These are phyloP conservation scores for Caenorhabditis brenneri DNA, from an alignment of 1,140 invertebrate genomes.

Conservation along the genomic window DNA sequence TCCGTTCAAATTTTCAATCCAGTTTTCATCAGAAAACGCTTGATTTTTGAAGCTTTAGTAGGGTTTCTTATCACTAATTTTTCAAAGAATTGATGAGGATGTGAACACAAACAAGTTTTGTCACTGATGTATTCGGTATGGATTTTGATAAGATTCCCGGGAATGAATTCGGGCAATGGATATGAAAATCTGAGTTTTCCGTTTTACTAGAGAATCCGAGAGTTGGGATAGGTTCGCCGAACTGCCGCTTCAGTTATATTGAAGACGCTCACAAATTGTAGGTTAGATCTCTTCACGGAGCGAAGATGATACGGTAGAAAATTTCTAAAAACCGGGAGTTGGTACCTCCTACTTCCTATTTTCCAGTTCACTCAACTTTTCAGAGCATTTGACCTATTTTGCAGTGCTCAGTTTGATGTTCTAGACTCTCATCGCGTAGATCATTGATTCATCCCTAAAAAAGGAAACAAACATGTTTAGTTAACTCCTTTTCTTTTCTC, in stretches of 20 bases:
- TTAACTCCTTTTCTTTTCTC: neutral
- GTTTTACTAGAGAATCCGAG: no score
- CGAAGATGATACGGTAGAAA: no score
- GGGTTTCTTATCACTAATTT: neutral
- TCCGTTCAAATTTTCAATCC: neutral
- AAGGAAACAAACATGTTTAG: slow-evolving; percentile 4
- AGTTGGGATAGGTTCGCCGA: no score
- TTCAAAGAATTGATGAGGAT: neutral
- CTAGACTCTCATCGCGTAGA: slow-evolving; percentile 7
- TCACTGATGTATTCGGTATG: neutral
- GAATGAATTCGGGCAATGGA: no score
- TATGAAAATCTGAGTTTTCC: no score
- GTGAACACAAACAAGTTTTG: neutral
- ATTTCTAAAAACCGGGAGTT: no score
- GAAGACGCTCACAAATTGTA: no score
- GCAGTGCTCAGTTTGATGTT: neutral
- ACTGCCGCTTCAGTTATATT: no score
- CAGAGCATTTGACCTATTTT: neutral
- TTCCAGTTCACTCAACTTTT: no score
- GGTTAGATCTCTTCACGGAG: no score
- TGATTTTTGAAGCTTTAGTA: neutral
- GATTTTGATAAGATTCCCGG: no score
- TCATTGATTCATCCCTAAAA: neutral
- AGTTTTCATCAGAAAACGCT: neutral
- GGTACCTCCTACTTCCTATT: no score